Evolutionary conservation across 2,888 invertebrate genomes (phyloP).

Genomic region (Onchidella celtica): DNA sequence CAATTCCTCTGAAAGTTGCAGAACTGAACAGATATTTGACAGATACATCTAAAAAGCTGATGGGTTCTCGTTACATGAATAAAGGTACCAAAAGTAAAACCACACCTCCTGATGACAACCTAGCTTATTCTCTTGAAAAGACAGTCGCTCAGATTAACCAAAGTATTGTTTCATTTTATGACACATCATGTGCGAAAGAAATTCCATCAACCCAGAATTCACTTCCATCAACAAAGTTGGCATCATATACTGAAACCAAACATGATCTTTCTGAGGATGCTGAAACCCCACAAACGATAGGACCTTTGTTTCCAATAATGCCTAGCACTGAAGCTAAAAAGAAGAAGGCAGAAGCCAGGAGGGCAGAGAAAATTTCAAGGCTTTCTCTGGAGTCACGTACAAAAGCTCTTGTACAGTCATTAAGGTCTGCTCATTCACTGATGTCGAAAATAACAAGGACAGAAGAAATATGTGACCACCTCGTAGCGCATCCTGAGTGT

Average conservation of each 20-base stretch:
- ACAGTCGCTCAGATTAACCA: conserved; percentile 56
- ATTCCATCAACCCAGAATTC: not conserved
- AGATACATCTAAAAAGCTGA: conserved; percentile 28
- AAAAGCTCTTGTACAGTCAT: conserved; percentile 61
- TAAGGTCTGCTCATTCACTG: conserved; percentile 62
- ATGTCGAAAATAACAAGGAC: conserved; percentile 84
- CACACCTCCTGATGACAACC: no score
- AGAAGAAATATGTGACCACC: conserved; percentile 87
- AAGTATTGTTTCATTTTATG: conserved; percentile 58
- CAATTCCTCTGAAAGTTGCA: conserved; percentile 39
- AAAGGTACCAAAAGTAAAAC: not conserved
- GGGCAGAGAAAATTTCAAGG: conserved; percentile 62
- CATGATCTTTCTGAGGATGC: conserved; percentile 22
- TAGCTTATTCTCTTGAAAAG: conserved; percentile 49
- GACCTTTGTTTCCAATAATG: conserved; percentile 41
- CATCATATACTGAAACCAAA: not conserved
- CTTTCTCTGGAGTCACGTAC: conserved; percentile 64
- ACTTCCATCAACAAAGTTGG: not conserved
- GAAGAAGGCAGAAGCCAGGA: conserved; percentile 57
- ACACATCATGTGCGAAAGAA: conserved; percentile 39
- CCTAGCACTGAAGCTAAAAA: conserved; percentile 40
- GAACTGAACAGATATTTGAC: conserved; percentile 43
- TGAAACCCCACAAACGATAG: conserved; percentile 27
- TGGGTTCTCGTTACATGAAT: conserved; percentile 5
- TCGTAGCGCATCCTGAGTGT: conserved; percentile 88